phyloP scores from a whole-genome alignment of 1,140 invertebrate genomes.

The Pinna nobilis region DNA sequence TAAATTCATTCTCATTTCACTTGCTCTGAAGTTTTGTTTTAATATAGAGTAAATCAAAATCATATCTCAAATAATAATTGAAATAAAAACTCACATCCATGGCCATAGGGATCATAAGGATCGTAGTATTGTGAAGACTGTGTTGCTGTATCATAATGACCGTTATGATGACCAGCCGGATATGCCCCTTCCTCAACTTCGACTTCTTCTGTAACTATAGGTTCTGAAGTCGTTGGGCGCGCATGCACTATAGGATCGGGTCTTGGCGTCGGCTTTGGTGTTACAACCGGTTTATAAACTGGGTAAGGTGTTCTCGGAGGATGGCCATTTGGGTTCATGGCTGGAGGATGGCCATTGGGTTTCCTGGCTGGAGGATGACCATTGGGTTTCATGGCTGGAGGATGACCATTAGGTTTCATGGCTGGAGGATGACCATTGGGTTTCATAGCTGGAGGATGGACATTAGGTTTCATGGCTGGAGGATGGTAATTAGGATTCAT shows the following conservation, averaged over 20 bases:
- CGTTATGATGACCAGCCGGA: background rate
- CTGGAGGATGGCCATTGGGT: background rate
- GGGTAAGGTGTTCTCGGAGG: background rate
- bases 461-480: too few relatives aligned
- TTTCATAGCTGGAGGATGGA: too few relatives aligned
- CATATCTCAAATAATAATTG: background rate
- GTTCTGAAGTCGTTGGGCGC: slow-evolving; percentile 4
- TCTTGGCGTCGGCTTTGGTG: background rate
- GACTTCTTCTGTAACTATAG: background rate
- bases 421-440: background rate
- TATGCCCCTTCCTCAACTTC: slow-evolving; percentile 11
- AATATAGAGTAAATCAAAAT: too few relatives aligned
- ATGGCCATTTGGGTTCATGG: background rate
- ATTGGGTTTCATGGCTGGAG: background rate
- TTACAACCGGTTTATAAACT: background rate
- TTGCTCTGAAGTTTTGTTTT: too few relatives aligned
- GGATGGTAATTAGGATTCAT: too few relatives aligned
- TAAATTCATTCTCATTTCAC: too few relatives aligned
- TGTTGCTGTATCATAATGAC: background rate
- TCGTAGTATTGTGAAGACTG: background rate
- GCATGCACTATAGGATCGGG: background rate
- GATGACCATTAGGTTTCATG: background rate
- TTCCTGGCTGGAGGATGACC: background rate
- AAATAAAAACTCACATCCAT: background rate
- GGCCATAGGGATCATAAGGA: background rate